Evolutionary conservation across 2,113 vertebrate species (phyloP), one percentile per base, ranked within the genome.

Genomic region (Notothenia rossii): DNA sequence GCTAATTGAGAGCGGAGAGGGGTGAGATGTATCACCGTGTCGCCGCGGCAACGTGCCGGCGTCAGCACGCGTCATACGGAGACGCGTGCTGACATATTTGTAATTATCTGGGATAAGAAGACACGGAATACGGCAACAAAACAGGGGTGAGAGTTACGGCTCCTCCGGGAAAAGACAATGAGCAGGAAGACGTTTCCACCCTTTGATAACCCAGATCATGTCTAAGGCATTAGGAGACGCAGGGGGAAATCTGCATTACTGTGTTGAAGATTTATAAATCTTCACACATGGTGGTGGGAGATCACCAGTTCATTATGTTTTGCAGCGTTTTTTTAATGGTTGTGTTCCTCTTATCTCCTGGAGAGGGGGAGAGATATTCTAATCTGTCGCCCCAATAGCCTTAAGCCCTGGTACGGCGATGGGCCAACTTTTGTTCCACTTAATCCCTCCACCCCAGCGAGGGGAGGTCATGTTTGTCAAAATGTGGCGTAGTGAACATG

Each of bases 391-490:
- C 83, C 86, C 87, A 91, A 77, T 72, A 89, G 86, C 87, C 88
- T 89, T 93, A 93, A 94, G 81, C 93, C 40, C 74, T 91, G 85
- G 90, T 93, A 73, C 83, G 90, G 88, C 61, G 79, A 87, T 65
- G 89, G 79, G 89, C 85, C 89, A 91, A 94, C 92, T 94, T 94
- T 93, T 94, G 93, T 95, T 93, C 87, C 75, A 29, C 74, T 51
- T 95, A 95, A 95, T 94, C 94, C 94, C 84, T 66, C 82, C 85
- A 73, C 83, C 88, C 88, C 76, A 48, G 89, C 73, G 66, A 90
- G 87, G 89, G 93, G 93, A 94, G 94, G 93, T 94, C 93, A 93
- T 78, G 91, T 95, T 93, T 95, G 94, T 94, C 93, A 95, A 88
- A 90, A 85, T 67, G 87, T 85, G 82, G 77, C 17, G 59, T 84